Percentiles rank a stretch among this genome's conserved stretches.
Conservation (phyloP, 2,888 invertebrate species). For the Strigamia maritima region DNA sequence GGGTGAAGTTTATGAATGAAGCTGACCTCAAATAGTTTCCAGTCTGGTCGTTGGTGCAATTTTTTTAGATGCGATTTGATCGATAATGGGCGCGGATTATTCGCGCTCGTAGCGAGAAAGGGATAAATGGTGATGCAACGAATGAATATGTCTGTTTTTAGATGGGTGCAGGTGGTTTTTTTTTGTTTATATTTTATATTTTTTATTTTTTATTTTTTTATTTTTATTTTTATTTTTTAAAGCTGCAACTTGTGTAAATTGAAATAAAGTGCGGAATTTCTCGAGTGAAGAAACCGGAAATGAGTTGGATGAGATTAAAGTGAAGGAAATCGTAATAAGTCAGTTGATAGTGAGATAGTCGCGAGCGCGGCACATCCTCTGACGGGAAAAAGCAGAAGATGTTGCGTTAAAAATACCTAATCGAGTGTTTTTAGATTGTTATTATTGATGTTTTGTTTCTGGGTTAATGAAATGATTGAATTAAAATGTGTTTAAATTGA, state of each 20-base stretch:
- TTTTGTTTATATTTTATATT: neutral
- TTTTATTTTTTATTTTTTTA: no score
- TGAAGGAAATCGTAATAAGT: neutral
- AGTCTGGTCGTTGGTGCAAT: neutral
- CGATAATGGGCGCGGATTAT: neutral
- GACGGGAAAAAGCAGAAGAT: neutral
- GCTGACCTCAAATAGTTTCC: neutral
- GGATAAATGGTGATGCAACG: no score
- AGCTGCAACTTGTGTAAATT: neutral
- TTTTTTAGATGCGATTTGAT: neutral
- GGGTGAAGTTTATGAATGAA: neutral
- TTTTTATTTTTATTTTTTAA: no score
- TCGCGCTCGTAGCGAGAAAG: neutral
- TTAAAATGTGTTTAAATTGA: no score
- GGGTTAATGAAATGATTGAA: no score
- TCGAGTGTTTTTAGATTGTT: no score
- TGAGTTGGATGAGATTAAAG: neutral
- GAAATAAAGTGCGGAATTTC: neutral
- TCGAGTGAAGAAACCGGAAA: no score
- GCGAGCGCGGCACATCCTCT: no score
- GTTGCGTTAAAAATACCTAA: neutral
- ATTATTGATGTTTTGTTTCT: no score
- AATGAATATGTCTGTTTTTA: neutral
- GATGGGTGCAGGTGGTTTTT: neutral
- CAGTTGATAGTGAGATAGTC: neutral